A percentile compares a stretch with the other conserved stretches of the same genome.
Conservation (phyloP, 2,113 vertebrate genomes). For the Megaceryle maxima region DNA sequence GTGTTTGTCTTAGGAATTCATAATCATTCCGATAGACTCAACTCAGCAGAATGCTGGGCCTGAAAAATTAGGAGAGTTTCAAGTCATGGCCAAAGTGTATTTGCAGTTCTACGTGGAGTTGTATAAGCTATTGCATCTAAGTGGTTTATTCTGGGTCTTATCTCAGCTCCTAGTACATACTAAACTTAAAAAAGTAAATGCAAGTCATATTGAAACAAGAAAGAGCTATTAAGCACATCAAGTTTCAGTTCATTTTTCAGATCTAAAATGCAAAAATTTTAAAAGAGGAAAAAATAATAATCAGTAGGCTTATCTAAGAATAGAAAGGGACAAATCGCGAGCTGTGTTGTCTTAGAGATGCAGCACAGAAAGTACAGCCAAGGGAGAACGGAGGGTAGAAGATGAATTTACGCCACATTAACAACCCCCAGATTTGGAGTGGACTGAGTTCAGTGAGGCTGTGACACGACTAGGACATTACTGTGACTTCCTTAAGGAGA, state of each 20-base stretch:
- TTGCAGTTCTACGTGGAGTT: background rate
- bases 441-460: background rate
- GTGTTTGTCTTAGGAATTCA: background rate
- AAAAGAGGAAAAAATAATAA: background rate
- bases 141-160: background rate
- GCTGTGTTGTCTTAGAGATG: slow-evolving; percentile 15
- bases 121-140: background rate
- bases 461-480: background rate
- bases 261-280: background rate
- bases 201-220: background rate
- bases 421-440: background rate
- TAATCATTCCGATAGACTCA: background rate
- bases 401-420: background rate
- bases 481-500: background rate
- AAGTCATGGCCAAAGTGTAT: background rate
- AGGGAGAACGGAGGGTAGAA: background rate
- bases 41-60: background rate
- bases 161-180: background rate
- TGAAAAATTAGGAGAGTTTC: slow-evolving; percentile 6
- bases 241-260: slow-evolving; percentile 19
- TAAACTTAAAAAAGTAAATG: background rate
- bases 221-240: background rate
- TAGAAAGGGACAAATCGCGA: slow-evolving; percentile 17
- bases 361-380: slow-evolving; percentile 60
- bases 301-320: slow-evolving; percentile 27